These are phyloP conservation scores for Eospalax fontanierii DNA, from an alignment of 2,797 vertebrate genomes.

Conservation along the genomic window DNA sequence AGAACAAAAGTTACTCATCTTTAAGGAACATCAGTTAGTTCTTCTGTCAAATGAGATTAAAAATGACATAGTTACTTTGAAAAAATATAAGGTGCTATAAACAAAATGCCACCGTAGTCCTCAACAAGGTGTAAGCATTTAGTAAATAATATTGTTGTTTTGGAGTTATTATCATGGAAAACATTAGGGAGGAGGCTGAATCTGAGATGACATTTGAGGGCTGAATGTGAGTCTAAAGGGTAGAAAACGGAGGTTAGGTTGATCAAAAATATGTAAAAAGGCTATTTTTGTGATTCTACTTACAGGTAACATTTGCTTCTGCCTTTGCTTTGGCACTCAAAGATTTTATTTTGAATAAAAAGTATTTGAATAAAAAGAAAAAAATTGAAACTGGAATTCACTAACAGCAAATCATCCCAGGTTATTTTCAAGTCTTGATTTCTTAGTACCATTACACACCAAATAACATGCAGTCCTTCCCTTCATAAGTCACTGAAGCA, in stretches of 20 bases:
- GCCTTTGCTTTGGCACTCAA: conserved; percentile 49
- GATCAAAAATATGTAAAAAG: conserved; percentile 49
- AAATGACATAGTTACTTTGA: conserved; percentile 6
- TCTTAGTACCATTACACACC: conserved; percentile 36
- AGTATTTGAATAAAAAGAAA: not conserved
- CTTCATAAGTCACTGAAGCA: conserved; percentile 51
- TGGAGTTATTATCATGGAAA: conserved; percentile 53
- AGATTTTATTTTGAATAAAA: conserved; percentile 67
- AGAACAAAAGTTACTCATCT: no score
- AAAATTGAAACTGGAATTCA: conserved; percentile 47
- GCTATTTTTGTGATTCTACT: conserved; percentile 46
- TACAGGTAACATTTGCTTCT: conserved; percentile 55
- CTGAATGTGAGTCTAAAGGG: conserved; percentile 41
- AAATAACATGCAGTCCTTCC: conserved; percentile 14
- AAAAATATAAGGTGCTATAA: not conserved
- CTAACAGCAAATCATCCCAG: conserved; percentile 23
- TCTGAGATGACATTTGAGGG: conserved; percentile 37
- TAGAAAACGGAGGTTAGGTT: conserved; percentile 8
- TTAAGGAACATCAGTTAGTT: conserved; percentile 31
- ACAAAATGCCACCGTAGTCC: not conserved
- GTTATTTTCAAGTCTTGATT: conserved; percentile 61
- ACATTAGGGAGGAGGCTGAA: not conserved
- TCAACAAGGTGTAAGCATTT: not conserved
- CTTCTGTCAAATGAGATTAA: conserved; percentile 42
- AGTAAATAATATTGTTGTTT: conserved; percentile 14